Evolutionary conservation across 2,797 vertebrate species (phyloP).

Genomic region (Manis crassicaudata): DNA sequence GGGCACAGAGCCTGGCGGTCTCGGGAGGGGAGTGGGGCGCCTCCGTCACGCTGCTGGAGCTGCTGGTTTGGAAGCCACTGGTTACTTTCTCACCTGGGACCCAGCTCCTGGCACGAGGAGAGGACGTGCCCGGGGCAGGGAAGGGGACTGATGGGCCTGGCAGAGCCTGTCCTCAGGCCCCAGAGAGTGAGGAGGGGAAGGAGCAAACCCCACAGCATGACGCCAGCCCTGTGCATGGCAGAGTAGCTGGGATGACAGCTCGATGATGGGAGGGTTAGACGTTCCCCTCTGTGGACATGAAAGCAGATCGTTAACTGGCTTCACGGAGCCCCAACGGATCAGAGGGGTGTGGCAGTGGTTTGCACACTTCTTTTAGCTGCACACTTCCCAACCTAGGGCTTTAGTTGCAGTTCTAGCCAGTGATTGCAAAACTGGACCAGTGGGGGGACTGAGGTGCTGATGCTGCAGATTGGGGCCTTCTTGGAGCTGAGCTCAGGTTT

Average conservation of each 20-base stretch:
- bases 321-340: rapidly evolving
- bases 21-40: background rate
- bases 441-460: background rate
- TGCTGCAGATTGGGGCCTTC: background rate
- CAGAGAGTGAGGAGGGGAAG: background rate
- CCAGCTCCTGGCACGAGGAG: background rate
- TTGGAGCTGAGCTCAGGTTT: background rate
- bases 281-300: rapidly evolving
- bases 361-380: background rate
- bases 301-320: rapidly evolving
- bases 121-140: background rate
- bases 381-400: rapidly evolving
- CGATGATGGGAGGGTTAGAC: rapidly evolving
- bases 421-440: background rate
- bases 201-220: rapidly evolving
- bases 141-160: no score
- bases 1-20: background rate
- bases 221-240: background rate
- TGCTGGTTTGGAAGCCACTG: background rate
- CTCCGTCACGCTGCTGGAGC: background rate
- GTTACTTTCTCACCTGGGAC: background rate
- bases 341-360: rapidly evolving
- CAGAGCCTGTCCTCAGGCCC: no score
- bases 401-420: background rate
- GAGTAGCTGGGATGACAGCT: rapidly evolving